phyloP scores from a whole-genome alignment of 2,888 invertebrate genomes.

The Athalia rosae region DNA sequence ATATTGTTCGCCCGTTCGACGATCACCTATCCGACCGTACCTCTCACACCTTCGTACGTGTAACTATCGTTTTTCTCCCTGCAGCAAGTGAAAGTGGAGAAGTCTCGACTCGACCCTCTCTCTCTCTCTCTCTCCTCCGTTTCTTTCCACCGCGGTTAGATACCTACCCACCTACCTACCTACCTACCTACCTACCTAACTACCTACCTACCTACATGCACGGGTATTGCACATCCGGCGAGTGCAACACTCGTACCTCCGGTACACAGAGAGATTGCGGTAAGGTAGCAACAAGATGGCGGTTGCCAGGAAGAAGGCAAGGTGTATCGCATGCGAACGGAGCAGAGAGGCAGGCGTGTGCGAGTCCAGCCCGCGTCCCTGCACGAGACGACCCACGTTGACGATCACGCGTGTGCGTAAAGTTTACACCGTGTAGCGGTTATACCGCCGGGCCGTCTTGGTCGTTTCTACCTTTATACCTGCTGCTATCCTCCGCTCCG shows the following conservation, averaged over 20 bases:
- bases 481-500: constrained; percentile 7
- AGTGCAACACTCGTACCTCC: neutral
- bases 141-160: constrained; percentile 9
- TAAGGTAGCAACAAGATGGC: constrained; percentile 45
- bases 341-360: too few relatives aligned
- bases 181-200: neutral
- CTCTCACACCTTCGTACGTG: too few relatives aligned
- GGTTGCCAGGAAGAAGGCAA: constrained; percentile 3
- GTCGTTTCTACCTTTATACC: too few relatives aligned
- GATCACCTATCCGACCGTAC: neutral
- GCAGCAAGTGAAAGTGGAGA: constrained; percentile 24
- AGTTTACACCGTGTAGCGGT: too few relatives aligned
- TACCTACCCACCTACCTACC: constrained; percentile 1
- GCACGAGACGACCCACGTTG: too few relatives aligned
- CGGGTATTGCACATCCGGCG: neutral
- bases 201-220: neutral
- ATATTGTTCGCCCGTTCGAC: neutral
- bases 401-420: too few relatives aligned
- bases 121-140: constrained; percentile 33
- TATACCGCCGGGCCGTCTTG: too few relatives aligned
- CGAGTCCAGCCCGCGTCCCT: too few relatives aligned
- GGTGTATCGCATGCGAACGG: too few relatives aligned
- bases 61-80: too few relatives aligned
- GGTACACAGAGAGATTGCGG: neutral
- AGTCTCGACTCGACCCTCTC: constrained; percentile 38